phyloP scores from a whole-genome alignment of 2,888 invertebrate species.

The Syrphus vitripennis region DNA sequence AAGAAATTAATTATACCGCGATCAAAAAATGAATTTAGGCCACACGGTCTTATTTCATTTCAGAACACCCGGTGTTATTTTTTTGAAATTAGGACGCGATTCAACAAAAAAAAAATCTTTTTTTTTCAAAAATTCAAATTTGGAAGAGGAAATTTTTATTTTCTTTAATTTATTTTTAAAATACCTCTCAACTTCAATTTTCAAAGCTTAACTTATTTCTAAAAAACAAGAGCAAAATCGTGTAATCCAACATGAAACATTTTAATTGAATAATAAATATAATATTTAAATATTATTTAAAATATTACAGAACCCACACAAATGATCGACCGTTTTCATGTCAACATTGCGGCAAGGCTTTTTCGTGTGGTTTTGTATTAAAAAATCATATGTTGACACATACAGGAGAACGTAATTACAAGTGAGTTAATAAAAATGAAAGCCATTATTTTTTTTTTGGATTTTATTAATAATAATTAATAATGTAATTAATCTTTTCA shows the following conservation, averaged over 20 bases:
- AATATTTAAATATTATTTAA: neutral
- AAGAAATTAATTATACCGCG: too few species aligned
- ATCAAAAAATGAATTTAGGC: too few species aligned
- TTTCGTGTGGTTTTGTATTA: constrained; percentile 52
- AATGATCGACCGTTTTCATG: constrained; percentile 62
- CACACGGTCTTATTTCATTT: too few species aligned
- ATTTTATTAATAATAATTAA: neutral
- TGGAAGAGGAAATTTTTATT: too few species aligned
- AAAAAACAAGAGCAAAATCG: too few species aligned
- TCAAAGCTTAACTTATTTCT: too few species aligned
- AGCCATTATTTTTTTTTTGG: neutral
- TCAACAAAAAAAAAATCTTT: too few species aligned
- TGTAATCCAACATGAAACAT: neutral
- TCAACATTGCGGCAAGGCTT: constrained; percentile 49
- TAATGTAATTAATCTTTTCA: neutral
- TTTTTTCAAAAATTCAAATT: too few species aligned
- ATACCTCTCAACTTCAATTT: too few species aligned
- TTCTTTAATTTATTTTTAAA: too few species aligned
- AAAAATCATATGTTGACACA: constrained; percentile 60
- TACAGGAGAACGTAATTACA: constrained; percentile 43
- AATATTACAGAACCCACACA: constrained; percentile 47
- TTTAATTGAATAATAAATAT: neutral
- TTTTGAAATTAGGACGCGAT: too few species aligned
- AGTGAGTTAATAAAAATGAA: constrained; percentile 18
- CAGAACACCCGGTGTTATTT: too few species aligned